Percentiles rank a stretch among this genome's conserved stretches.
Conservation (phyloP, 1,140 invertebrate genomes). For the Drosophila mayri region DNA sequence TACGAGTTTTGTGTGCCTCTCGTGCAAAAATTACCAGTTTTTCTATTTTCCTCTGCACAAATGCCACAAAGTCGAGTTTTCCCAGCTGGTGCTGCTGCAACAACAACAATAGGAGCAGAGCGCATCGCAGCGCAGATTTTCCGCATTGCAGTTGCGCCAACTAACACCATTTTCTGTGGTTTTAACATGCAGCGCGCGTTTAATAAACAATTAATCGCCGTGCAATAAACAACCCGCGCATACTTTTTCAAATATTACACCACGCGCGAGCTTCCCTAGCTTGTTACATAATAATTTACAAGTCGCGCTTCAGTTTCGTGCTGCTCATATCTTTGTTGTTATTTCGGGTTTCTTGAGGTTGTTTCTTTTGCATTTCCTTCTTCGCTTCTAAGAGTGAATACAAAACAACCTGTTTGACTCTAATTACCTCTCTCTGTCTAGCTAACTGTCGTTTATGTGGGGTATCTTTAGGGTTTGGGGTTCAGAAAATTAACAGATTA, state of each 20-base stretch:
- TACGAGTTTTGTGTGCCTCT: slow-evolving; percentile 55
- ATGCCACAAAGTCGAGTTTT: slow-evolving; percentile 71
- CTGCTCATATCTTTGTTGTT: slow-evolving; percentile 13
- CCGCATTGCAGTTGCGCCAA: slow-evolving; percentile 71
- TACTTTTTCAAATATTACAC: slow-evolving; percentile 61
- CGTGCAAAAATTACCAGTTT: slow-evolving; percentile 74
- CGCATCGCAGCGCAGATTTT: slow-evolving; percentile 53
- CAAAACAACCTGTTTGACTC: slow-evolving; percentile 51
- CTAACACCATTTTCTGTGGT: slow-evolving; percentile 66
- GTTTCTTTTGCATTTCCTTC: slow-evolving; percentile 12
- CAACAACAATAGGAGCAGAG: slow-evolving; percentile 32
- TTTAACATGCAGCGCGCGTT: slow-evolving; percentile 64
- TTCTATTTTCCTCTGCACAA: slow-evolving; percentile 41
- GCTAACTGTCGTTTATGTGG: neutral
- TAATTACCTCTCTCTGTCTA: neutral
- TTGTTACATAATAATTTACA: slow-evolving; percentile 65
- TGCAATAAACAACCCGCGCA: slow-evolving; percentile 66
- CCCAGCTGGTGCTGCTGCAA: slow-evolving; percentile 65
- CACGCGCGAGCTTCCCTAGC: slow-evolving; percentile 14
- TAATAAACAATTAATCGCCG: slow-evolving; percentile 78
- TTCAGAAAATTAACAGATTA: neutral
- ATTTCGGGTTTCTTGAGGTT: slow-evolving; percentile 34
- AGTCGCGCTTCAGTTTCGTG: slow-evolving; percentile 49
- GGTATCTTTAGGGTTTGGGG: neutral
- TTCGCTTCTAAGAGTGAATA: slow-evolving; percentile 11